These are phyloP conservation scores for Hemichromis elongatus DNA, from an alignment of 2,113 vertebrate species.

Conservation along the genomic window DNA sequence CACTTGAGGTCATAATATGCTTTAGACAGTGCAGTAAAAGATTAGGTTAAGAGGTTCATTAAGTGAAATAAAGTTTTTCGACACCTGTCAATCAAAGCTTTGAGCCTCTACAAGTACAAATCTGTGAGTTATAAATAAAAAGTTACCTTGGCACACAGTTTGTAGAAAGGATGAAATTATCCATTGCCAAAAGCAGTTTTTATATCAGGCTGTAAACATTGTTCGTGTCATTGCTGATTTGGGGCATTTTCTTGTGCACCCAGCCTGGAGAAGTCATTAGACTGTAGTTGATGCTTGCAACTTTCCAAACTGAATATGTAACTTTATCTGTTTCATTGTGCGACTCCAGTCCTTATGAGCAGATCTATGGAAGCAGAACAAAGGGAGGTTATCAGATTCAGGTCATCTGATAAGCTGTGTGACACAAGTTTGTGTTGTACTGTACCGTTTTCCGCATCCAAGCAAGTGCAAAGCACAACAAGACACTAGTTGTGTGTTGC, in stretches of 20 bases:
- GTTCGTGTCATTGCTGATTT: background rate
- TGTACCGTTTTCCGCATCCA: background rate
- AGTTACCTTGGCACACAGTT: background rate
- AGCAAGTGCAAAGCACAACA: background rate
- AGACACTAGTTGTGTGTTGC: background rate
- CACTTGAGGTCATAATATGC: background rate
- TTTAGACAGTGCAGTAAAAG: background rate
- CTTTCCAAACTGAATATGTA: background rate
- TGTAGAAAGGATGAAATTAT: background rate
- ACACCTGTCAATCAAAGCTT: background rate
- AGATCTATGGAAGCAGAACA: background rate
- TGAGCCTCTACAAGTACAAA: background rate
- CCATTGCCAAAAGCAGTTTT: background rate
- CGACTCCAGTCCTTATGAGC: background rate
- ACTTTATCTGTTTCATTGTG: conserved; percentile 1
- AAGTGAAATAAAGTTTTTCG: background rate
- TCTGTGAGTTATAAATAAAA: background rate
- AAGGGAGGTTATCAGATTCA: conserved; percentile 11
- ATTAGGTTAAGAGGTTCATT: background rate
- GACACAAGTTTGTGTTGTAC: background rate
- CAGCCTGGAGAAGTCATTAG: background rate
- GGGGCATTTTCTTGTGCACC: background rate
- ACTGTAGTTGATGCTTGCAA: background rate
- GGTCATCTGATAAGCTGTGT: conserved; percentile 12
- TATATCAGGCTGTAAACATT: background rate